Conservation (phyloP, 2,797 vertebrate genomes). For the Valencia hispanica region DNA sequence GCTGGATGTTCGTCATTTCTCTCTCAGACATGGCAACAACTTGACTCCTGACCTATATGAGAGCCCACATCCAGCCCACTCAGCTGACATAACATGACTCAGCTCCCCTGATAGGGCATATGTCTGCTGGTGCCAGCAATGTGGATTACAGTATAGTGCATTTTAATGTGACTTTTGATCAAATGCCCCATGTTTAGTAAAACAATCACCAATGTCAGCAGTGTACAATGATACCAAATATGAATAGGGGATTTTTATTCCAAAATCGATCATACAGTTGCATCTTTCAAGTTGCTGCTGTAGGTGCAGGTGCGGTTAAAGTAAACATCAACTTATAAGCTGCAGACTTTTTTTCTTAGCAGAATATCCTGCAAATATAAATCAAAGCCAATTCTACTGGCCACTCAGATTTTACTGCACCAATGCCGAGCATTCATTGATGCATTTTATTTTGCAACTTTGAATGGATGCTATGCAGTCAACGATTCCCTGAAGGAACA, state of each 20-base stretch:
- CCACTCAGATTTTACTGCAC: background rate
- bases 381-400: too few species aligned
- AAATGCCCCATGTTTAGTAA: slow-evolving; percentile 15
- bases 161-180: slow-evolving; percentile 43
- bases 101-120: slow-evolving; percentile 42
- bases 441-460: background rate
- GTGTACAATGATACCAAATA: slow-evolving; percentile 2
- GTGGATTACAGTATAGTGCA: slow-evolving; percentile 28
- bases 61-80: slow-evolving; percentile 22
- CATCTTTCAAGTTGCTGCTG: background rate
- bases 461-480: slow-evolving; percentile 15
- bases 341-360: background rate
- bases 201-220: slow-evolving; percentile 12
- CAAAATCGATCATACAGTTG: background rate
- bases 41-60: slow-evolving; percentile 26
- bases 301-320: background rate
- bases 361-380: background rate
- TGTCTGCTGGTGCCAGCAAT: slow-evolving; percentile 13
- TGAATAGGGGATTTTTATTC: slow-evolving; percentile 15
- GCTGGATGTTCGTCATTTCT: slow-evolving; percentile 21
- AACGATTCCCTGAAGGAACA: background rate
- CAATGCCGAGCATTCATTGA: background rate
- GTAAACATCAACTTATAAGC: background rate
- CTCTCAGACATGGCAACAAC: slow-evolving; percentile 32
- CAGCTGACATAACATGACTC: slow-evolving; percentile 60